A percentile compares a stretch with the other conserved stretches of the same genome.
These are phyloP conservation scores for Pectinophora gossypiella DNA, from an alignment of 1,140 invertebrate species.

Conservation along the genomic window DNA sequence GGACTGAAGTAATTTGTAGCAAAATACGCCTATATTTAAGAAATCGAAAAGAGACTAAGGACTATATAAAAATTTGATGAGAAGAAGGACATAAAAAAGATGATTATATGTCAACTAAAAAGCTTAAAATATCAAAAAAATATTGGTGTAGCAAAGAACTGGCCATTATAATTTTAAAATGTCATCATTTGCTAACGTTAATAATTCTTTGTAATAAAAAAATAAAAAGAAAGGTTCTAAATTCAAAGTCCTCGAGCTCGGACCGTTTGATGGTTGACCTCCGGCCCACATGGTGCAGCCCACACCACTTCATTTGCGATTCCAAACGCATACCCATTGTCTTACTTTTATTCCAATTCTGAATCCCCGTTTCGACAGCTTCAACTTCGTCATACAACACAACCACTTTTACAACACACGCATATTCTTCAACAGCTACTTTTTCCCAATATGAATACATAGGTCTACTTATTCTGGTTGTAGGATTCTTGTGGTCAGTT, in stretches of 20 bases:
- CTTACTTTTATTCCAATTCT: conserved; percentile 63
- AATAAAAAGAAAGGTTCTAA: conserved; percentile 20
- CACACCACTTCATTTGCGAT: conserved; percentile 60
- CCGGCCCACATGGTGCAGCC: conserved; percentile 64
- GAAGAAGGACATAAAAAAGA: too few relatives aligned
- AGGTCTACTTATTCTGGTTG: conserved; percentile 8
- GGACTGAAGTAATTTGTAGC: too few relatives aligned
- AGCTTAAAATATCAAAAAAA: too few relatives aligned
- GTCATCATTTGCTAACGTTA: too few relatives aligned
- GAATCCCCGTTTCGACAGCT: conserved; percentile 56
- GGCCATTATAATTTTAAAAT: too few relatives aligned
- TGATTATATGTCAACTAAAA: too few relatives aligned
- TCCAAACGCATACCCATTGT: conserved; percentile 62
- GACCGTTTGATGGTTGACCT: conserved; percentile 53
- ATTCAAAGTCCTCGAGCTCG: conserved; percentile 24
- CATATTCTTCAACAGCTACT: too few relatives aligned
- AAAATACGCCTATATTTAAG: too few relatives aligned
- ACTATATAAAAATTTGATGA: too few relatives aligned
- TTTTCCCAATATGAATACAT: neutral
- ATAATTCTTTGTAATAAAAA: too few relatives aligned
- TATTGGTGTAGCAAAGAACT: too few relatives aligned
- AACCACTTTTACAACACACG: neutral
- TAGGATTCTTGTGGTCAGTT: conserved; percentile 16
- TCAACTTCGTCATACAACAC: conserved; percentile 19
- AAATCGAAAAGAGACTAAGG: too few relatives aligned